A percentile compares a stretch with the other conserved stretches of the same genome.
Evolutionary conservation across 2,113 vertebrate genomes (phyloP).

Genomic region (Apteryx mantelli): DNA sequence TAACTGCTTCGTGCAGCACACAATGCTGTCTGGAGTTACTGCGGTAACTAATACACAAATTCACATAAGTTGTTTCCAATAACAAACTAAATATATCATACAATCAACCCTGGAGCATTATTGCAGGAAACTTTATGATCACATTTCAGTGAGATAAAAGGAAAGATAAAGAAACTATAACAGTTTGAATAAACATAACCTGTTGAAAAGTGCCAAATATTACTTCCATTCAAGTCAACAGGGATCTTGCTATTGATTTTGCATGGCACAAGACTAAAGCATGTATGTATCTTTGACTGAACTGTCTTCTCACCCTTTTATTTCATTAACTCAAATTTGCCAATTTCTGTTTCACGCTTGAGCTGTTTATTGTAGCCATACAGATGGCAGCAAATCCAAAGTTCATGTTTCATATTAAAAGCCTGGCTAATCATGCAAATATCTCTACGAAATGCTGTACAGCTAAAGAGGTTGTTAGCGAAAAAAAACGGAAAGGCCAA

Average conservation of each 20-base stretch:
- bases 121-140: conserved; percentile 26
- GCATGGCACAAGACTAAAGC: not conserved
- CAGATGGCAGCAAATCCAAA: not conserved
- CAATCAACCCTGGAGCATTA: conserved; percentile 14
- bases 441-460: not conserved
- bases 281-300: not conserved
- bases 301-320: conserved; percentile 6
- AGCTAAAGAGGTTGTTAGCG: not conserved
- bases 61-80: conserved; percentile 19
- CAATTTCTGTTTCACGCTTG: not conserved
- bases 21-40: not conserved
- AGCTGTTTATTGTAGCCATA: not conserved
- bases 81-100: conserved; percentile 49
- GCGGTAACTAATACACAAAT: conserved; percentile 46
- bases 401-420: not conserved
- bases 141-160: not conserved
- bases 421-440: not conserved
- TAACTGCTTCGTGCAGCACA: not conserved
- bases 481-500: not conserved
- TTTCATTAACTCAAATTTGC: not conserved
- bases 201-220: not conserved
- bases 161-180: conserved; percentile 1
- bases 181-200: not conserved
- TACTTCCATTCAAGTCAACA: not conserved
- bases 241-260: conserved; percentile 20